Percentiles rank a stretch among this genome's conserved stretches.
Conservation (phyloP, 2,797 vertebrate species). For the Psittacula derbiana region DNA sequence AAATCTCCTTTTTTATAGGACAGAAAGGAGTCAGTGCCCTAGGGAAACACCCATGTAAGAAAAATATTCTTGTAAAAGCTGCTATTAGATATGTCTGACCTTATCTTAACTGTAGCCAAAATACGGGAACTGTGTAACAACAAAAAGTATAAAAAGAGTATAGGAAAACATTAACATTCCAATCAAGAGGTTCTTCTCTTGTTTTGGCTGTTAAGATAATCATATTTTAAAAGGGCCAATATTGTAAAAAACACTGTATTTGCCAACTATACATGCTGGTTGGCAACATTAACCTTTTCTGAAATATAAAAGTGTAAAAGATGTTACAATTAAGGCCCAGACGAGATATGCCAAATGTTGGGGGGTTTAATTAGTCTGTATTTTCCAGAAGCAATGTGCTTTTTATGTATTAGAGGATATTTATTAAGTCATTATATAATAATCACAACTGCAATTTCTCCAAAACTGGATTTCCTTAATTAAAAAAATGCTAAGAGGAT, state of each 20-base stretch:
- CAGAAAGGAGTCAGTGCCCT: not conserved
- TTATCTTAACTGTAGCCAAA: not conserved
- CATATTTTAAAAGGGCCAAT: not conserved
- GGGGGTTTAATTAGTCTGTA: accelerated
- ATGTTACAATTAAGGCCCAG: not conserved
- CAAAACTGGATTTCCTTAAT: not conserved
- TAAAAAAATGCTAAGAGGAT: not conserved
- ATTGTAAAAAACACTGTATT: not conserved
- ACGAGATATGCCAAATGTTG: not conserved
- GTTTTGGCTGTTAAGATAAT: not conserved
- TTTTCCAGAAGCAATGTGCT: not conserved
- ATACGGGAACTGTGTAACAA: not conserved
- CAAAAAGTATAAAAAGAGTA: not conserved
- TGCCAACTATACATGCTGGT: not conserved
- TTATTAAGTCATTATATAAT: not conserved
- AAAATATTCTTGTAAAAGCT: slow-evolving; percentile 19
- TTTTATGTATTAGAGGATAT: not conserved
- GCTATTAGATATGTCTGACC: slow-evolving; percentile 1
- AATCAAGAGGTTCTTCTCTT: not conserved
- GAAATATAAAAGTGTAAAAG: not conserved
- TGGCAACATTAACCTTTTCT: not conserved
- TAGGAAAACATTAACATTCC: not conserved
- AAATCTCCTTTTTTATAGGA: not conserved
- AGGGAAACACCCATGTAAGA: not conserved
- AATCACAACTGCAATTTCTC: not conserved